These are phyloP conservation scores for Cydia splendana DNA, from an alignment of 1,140 invertebrate species.

Conservation along the genomic window DNA sequence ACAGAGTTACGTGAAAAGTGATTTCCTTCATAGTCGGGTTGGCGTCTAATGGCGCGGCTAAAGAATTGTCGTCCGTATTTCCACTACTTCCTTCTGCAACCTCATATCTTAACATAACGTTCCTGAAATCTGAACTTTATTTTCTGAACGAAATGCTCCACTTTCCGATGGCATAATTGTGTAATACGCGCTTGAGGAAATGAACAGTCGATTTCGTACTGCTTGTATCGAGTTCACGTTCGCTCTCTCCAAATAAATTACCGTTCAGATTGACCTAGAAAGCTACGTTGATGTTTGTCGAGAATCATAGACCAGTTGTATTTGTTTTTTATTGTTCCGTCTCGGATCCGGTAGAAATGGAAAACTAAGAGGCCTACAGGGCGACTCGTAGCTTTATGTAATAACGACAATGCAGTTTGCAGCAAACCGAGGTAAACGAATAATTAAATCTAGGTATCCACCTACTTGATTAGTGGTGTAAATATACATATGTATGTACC, in stretches of 20 bases:
- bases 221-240: slow-evolving; percentile 56
- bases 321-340: slow-evolving; percentile 24
- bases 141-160: neutral
- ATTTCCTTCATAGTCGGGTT: slow-evolving; percentile 33
- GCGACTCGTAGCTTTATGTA: slow-evolving; percentile 3
- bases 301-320: slow-evolving; percentile 32
- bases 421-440: neutral
- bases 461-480: too few relatives aligned
- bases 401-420: neutral
- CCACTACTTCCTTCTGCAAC: neutral
- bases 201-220: slow-evolving; percentile 32
- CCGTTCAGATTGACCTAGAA: slow-evolving; percentile 64
- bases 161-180: neutral
- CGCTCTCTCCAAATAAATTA: slow-evolving; percentile 64
- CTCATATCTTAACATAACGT: neutral
- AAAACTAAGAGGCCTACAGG: slow-evolving; percentile 3
- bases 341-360: slow-evolving; percentile 12
- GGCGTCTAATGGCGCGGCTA: slow-evolving; percentile 39
- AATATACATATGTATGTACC: too few relatives aligned
- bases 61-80: slow-evolving; percentile 45
- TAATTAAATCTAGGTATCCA: neutral
- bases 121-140: slow-evolving; percentile 4
- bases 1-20: slow-evolving; percentile 31
- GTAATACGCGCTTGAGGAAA: neutral
- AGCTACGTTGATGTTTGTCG: slow-evolving; percentile 40